These are phyloP conservation scores for Ips nitidus DNA, from an alignment of 1,140 invertebrate species.

Conservation along the genomic window DNA sequence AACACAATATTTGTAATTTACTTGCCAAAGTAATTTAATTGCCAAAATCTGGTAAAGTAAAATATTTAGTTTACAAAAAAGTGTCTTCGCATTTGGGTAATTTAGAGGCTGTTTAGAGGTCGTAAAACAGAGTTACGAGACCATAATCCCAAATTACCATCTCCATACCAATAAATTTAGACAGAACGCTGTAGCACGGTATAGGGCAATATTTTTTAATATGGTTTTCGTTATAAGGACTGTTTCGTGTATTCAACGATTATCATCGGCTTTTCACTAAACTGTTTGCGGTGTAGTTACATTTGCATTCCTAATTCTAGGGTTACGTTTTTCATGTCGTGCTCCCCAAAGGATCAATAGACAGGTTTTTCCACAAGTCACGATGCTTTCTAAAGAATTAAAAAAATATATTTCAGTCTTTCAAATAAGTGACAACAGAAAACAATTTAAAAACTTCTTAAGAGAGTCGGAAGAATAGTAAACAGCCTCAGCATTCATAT, in stretches of 20 bases:
- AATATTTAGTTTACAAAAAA: too few species aligned
- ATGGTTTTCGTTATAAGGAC: conserved; percentile 3
- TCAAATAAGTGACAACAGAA: neutral
- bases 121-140: too few species aligned
- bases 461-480: conserved; percentile 4
- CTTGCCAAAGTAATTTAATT: too few species aligned
- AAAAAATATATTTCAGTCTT: too few species aligned
- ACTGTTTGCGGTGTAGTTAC: conserved; percentile 30
- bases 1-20: too few species aligned
- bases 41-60: too few species aligned
- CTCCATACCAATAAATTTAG: neutral
- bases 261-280: conserved; percentile 31
- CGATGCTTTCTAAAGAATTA: too few species aligned
- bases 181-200: neutral
- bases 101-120: too few species aligned
- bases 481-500: neutral
- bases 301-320: conserved; percentile 32
- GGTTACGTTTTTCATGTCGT: conserved; percentile 28
- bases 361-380: too few species aligned
- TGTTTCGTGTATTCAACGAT: conserved; percentile 24
- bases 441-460: neutral
- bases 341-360: conserved; percentile 16
- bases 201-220: neutral
- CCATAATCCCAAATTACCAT: neutral
- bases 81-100: too few species aligned